phyloP scores from a whole-genome alignment of 2,113 vertebrate genomes.

The Gasterosteus aculeatus region DNA sequence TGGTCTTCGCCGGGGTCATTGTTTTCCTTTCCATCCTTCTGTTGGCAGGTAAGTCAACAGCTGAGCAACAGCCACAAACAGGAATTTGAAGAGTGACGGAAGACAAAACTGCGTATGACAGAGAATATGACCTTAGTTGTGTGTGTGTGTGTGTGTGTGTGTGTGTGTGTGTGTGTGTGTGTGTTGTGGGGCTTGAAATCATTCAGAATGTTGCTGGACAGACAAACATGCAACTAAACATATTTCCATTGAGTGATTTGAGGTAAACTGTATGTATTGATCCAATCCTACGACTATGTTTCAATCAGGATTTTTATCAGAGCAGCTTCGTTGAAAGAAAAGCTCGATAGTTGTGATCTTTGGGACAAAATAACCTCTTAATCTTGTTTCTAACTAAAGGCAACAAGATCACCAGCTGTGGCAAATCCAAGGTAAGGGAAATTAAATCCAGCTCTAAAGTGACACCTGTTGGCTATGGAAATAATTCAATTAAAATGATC shows the following conservation, averaged over 20 bases:
- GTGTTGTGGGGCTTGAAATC: background rate
- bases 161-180: background rate
- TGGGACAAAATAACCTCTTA: constrained; percentile 2
- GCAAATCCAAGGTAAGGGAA: constrained; percentile 70
- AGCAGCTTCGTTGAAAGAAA: constrained; percentile 8
- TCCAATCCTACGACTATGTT: background rate
- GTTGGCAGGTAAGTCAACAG: constrained; percentile 73
- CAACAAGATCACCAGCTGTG: constrained; percentile 73
- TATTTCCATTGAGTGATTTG: background rate
- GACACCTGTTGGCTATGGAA: constrained; percentile 52
- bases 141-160: background rate
- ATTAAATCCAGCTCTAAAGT: background rate
- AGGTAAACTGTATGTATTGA: background rate
- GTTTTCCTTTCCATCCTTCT: constrained; percentile 77
- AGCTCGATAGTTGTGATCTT: background rate
- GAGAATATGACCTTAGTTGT: background rate
- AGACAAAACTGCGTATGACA: background rate
- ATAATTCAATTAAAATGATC: background rate
- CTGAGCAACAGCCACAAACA: background rate
- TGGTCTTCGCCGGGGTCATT: constrained; percentile 74
- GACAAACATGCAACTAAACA: background rate
- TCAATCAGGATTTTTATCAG: background rate
- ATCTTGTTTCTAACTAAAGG: constrained; percentile 62
- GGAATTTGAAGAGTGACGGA: background rate
- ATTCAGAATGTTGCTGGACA: background rate